phyloP scores from a whole-genome alignment of 2,797 vertebrate genomes.

The Danio choprae region DNA sequence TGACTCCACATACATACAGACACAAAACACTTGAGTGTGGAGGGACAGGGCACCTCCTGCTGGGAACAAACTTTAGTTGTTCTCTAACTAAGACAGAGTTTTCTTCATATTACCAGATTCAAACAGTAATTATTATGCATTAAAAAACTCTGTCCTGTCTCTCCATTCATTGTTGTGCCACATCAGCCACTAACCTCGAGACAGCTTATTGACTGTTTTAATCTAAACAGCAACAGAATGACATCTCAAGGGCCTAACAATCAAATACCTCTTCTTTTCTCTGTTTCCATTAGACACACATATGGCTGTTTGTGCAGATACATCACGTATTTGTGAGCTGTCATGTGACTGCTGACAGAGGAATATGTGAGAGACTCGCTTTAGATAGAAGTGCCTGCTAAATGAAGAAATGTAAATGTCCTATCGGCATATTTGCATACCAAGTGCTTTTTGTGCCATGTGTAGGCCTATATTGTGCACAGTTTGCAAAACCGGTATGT shows the following conservation, averaged over 20 bases:
- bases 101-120: background rate
- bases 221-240: constrained; percentile 22
- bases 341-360: constrained; percentile 13
- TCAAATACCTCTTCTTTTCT: constrained; percentile 13
- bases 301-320: background rate
- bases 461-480: background rate
- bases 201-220: constrained; percentile 7
- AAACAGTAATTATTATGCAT: background rate
- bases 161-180: background rate
- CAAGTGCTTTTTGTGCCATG: background rate
- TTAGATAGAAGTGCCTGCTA: too few relatives aligned
- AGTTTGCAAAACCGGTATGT: background rate
- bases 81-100: background rate
- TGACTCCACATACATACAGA: constrained; percentile 34
- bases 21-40: constrained; percentile 8
- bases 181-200: constrained; percentile 19
- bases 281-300: constrained; percentile 9
- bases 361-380: constrained; percentile 8
- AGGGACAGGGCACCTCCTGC: background rate
- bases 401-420: too few relatives aligned
- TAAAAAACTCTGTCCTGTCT: background rate
- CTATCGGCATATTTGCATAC: background rate
- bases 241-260: constrained; percentile 16
- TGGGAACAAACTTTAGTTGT: background rate
- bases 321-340: background rate